Conservation (phyloP, 2,113 vertebrate species). For the Lycaon pictus region DNA sequence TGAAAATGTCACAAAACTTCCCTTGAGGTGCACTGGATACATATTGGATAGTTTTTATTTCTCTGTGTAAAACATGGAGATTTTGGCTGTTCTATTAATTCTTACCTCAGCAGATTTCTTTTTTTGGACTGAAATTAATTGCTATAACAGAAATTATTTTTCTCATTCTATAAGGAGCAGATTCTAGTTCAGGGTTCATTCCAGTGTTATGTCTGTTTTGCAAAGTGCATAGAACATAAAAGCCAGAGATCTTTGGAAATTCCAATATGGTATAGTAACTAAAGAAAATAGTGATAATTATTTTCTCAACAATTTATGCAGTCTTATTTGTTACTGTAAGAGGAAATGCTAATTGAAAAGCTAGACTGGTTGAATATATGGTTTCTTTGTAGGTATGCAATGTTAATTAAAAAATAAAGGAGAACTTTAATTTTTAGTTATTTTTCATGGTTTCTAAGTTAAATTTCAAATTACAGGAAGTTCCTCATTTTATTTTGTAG, state of each 20-base stretch:
- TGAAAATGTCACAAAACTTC: constrained; percentile 71
- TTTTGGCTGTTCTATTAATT: constrained; percentile 69
- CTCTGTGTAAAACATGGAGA: constrained; percentile 51
- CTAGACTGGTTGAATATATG: neutral
- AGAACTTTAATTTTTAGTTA: constrained; percentile 24
- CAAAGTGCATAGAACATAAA: constrained; percentile 22
- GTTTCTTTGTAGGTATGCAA: neutral
- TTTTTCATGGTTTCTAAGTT: constrained; percentile 53
- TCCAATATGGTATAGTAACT: neutral
- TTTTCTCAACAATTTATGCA: constrained; percentile 34
- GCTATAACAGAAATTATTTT: constrained; percentile 29
- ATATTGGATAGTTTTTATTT: constrained; percentile 61
- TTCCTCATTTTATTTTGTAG: constrained; percentile 52
- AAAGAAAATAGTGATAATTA: neutral
- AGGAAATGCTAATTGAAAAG: neutral
- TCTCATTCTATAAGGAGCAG: neutral
- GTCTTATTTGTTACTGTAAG: neutral
- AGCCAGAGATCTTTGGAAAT: neutral
- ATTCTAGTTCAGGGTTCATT: constrained; percentile 20
- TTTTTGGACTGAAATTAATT: constrained; percentile 45
- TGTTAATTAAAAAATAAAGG: constrained; percentile 30
- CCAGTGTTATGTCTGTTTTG: neutral
- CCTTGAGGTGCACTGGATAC: constrained; percentile 30
- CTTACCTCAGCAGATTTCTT: constrained; percentile 46
- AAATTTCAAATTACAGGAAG: constrained; percentile 32